Evolutionary conservation across 2,113 vertebrate species (phyloP).

Genomic region (Calidris pugnax): DNA sequence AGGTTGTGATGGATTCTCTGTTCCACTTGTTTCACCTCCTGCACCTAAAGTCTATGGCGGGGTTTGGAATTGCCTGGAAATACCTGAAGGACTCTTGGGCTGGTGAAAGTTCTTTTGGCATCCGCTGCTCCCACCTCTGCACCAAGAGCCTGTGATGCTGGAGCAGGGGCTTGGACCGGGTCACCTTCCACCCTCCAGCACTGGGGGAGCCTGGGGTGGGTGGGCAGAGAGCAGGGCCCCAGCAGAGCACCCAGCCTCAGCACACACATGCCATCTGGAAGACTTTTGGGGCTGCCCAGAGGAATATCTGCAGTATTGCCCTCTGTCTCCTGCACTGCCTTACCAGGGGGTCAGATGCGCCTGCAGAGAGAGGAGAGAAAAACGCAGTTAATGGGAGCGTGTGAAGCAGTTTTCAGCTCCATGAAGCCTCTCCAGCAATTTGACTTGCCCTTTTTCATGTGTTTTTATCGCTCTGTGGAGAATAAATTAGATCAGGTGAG

Average conservation of each 20-base stretch:
- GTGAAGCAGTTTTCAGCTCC: not conserved
- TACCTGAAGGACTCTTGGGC: not conserved
- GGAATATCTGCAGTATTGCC: not conserved
- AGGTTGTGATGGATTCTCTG: not conserved
- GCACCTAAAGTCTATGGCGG: not conserved
- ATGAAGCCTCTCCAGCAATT: not conserved
- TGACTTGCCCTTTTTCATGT: not conserved
- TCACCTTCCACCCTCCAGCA: not conserved
- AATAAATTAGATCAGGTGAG: not conserved
- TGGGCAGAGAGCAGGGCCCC: not conserved
- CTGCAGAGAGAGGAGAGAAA: not conserved
- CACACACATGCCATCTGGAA: too few relatives aligned
- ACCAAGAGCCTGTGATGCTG: not conserved
- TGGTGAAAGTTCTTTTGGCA: not conserved
- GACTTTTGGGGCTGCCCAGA: not conserved
- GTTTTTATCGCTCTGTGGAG: not conserved
- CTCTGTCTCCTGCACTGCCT: not conserved
- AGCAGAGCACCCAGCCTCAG: not conserved
- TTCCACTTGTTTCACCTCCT: rapidly evolving
- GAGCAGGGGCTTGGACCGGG: not conserved
- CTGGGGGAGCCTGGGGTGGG: not conserved
- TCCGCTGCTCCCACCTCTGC: not conserved
- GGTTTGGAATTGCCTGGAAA: not conserved
- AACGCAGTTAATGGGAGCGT: not conserved
- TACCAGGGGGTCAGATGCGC: not conserved